Base-by-base conservation (phyloP, 2,888 invertebrate genomes). In the Carpatolechia fugitivella region DNA sequence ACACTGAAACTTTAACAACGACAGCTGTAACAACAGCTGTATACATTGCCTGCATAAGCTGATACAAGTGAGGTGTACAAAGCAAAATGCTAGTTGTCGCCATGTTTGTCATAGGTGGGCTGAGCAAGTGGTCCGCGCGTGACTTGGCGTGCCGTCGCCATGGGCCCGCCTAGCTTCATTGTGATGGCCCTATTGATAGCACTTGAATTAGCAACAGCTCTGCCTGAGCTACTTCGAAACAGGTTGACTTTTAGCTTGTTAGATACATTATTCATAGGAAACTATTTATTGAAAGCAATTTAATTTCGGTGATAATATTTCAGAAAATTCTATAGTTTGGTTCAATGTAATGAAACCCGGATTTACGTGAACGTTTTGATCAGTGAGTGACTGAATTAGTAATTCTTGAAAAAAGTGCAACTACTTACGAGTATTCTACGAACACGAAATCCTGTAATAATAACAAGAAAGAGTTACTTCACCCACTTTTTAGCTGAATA, bases 401-500 rank as follows among this genome's bases (percentile, higher is more conserved):
- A 44, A 18, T 47, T 53, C 24, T 31, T 14, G 11, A n/a, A 24
- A 29, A 13, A 53, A 18, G 36, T 16, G 18, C 16, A 18, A n/a
- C 14, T n/a, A 35, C n/a, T 36, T 33, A 35, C 18, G 36, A 40
- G 41, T 50, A 30, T 50, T 55, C 50, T 16, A 16, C 33, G 55
- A 55, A 55, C 40, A 31, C 14, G 38, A 16, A 52, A 52, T 52
- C 41, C n/a, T 16, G 30, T 35, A 36, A 24, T 50, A 46, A 18
- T 20, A 14, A 48, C 49, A 56, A 29, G 53, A 56, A 53, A 49
- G 48, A 52, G 35, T 35, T 41, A 56, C 56, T 60, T 62, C 58
- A 60, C 59, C 49, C 52, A 62, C 50, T 64, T 66, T 69, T 65
- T 58, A 57, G 62, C 56, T 63, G 56, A 66, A 59, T 62, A 66